Base-by-base conservation (phyloP, 30 jellyfish, hydroid and myxozoan species). In the Hydractinia symbiolongicarpus region DNA sequence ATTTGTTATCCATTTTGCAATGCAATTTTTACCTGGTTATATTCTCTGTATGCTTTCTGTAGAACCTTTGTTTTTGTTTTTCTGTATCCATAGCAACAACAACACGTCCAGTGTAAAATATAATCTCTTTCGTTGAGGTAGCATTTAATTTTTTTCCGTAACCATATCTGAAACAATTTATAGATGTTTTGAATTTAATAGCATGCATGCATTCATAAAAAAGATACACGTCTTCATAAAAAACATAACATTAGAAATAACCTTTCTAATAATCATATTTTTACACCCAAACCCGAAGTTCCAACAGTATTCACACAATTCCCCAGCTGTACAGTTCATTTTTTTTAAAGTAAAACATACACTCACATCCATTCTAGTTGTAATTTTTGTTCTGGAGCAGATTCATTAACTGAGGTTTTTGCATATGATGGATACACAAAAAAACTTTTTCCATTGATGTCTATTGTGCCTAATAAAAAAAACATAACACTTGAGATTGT, bases 51-150 rank as follows among this genome's bases (percentile, higher is more conserved):
- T 79, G 87, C 50, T 79, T 79, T 51, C 83, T 19, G 67, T 61
- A 79, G 54, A 60, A 79, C 15, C 66, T 68, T 61, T 79, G 87
- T 5, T 21, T 61, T 14, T 40, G 73, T 68, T 61, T n/a, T 40
- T 79, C 69, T 5, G 84, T 50, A 79, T 79, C 84, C 87, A 79
- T 57, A 10, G 54, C 54, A 20, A 79, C 87, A 61, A 66, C 87
- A 30, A 79, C 66, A 5, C 55, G 20, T 1, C 87, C 71, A 79
- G 66, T n/a, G 6, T 30, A 13, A n/a, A 79, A 79, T 53, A 79
- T 14, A 3, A 79, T 40, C 69, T 58, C 51, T n/a, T 67, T 55
- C 7, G n/a, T 55, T 9, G 78, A 13, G 4, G 79, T 16, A 44
- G 77, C 82, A 9, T 1, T 8, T 8, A 76, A 50, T 14, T 55